Evolutionary conservation across 2,888 invertebrate genomes (phyloP), one percentile per base, ranked within the genome.

Genomic region (Lasioglossum calceatum): DNA sequence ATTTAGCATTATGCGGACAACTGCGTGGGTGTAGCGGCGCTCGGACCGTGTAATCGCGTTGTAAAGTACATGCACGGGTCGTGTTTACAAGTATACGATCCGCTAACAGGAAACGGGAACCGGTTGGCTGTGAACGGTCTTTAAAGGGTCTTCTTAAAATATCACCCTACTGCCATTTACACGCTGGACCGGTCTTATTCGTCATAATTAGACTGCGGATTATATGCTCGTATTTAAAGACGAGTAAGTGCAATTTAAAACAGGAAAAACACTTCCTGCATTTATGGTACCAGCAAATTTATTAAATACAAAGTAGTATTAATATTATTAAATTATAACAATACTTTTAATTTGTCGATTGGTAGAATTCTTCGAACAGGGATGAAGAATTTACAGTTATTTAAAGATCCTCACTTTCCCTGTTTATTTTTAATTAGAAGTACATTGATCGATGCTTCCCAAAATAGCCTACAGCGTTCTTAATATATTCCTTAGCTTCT

Each of bases 1-100:
- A 84, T 92, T 90, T 85, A 88, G 81, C 87, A 86, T 90, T 87
- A 88, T 82, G 82, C 86, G 47, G 74, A 76, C 71, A 36, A 12
- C 39, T 77, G 79, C 75, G 77, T 71, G 54, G 44, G 54, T n/a
- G 79, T 36, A 73, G 64, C 39, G n/a, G 44, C 42, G 79, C 27
- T n/a, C 61, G 61, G 61, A 70, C 32, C 61, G 54, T 74, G 75
- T 47, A 75, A 78, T 77, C 82, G 79, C 77, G 16, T 70, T 70
- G 32, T 19, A 27, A 50, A 47, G 47, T 50, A 39, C 39, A 39
- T 23, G 19, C 81, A 44, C 36, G 44, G 32, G 32, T 16, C 12
- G 58, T 61, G 81, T 81, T 72, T 73, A 36, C 73, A n/a, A 5
- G 27, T 27, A 27, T 10, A 42, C 61, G 10, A 36, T 36, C 75